Conservation (phyloP, 2,113 vertebrate genomes). For the Coreoperca whiteheadi region DNA sequence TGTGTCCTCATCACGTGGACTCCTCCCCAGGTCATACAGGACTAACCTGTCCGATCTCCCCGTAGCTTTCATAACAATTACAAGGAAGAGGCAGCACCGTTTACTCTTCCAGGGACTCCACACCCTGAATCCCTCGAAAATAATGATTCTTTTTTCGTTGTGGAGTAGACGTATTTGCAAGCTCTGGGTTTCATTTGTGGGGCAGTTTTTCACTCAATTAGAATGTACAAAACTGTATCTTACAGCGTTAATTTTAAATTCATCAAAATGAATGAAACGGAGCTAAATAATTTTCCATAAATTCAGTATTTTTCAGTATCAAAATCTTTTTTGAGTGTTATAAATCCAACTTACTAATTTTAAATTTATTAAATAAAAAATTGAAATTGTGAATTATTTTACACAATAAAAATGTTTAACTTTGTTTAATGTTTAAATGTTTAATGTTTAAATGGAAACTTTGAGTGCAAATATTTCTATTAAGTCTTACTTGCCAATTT, state of each 20-base stretch:
- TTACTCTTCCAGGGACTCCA: not conserved
- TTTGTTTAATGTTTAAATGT: no score
- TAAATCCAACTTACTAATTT: not conserved
- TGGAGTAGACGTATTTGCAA: no score
- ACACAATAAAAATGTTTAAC: not conserved
- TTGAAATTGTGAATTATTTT: not conserved
- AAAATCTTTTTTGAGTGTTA: not conserved
- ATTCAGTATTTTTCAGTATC: not conserved
- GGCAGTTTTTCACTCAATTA: not conserved
- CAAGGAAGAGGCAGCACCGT: not conserved
- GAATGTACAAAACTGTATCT: not conserved
- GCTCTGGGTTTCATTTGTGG: not conserved
- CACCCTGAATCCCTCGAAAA: not conserved
- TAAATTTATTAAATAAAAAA: not conserved
- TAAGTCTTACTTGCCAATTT: not conserved
- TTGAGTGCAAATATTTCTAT: no score
- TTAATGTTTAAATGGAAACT: no score
- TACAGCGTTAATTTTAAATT: not conserved
- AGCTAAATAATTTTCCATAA: not conserved
- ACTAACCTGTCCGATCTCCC: slow-evolving; percentile 39
- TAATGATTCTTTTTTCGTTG: no score
- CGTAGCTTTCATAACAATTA: not conserved
- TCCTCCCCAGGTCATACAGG: slow-evolving; percentile 25
- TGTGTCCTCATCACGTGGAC: slow-evolving; percentile 48
- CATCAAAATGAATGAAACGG: not conserved